Conservation (phyloP, 2,113 vertebrate genomes). For the Calonectris borealis region DNA sequence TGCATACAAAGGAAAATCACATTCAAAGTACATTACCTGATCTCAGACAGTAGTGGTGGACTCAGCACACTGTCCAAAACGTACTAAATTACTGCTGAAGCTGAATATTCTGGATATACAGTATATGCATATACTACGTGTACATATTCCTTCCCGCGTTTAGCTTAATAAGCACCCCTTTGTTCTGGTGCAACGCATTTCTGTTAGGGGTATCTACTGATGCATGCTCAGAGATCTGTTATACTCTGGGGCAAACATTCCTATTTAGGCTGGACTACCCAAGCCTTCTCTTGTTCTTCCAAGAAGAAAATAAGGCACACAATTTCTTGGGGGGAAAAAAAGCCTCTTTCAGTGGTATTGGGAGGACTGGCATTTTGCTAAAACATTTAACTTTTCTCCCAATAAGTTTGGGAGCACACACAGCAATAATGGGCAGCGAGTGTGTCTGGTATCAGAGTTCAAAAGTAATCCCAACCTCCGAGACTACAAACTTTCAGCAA, state of each 20-base stretch:
- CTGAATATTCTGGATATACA: not conserved
- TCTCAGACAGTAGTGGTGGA: not conserved
- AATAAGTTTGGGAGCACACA: not conserved
- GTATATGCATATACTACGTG: not conserved
- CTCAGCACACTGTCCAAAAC: not conserved
- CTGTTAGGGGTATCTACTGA: not conserved
- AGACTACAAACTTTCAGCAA: not conserved
- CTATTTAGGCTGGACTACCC: not conserved
- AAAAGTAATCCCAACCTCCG: not conserved
- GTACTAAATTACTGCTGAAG: not conserved
- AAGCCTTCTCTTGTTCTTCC: not conserved
- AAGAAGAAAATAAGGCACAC: not conserved
- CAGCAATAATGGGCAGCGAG: rapidly evolving
- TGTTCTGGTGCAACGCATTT: not conserved
- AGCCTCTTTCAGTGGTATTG: not conserved
- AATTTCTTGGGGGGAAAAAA: not conserved
- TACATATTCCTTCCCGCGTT: not conserved
- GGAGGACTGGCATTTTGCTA: not conserved
- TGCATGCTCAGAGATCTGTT: not conserved
- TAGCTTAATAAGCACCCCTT: not conserved
- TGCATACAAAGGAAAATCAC: not conserved
- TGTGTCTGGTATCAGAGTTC: not conserved
- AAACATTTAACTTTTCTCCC: not conserved
- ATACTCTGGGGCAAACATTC: not conserved
- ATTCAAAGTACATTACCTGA: not conserved